These are phyloP conservation scores for Diaperis boleti DNA, from an alignment of 2,888 invertebrate genomes.

Conservation along the genomic window DNA sequence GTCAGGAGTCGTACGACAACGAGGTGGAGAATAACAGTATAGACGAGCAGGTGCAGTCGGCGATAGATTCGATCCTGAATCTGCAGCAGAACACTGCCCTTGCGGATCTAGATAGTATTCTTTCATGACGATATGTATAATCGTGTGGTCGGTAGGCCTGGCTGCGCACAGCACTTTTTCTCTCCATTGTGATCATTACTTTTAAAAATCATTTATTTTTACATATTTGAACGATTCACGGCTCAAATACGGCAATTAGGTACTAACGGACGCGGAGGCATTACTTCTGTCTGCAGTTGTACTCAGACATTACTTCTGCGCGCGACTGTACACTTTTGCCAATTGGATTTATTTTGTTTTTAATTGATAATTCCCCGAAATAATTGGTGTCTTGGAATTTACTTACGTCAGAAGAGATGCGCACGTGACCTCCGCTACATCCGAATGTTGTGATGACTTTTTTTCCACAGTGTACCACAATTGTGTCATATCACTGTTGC, in stretches of 20 bases:
- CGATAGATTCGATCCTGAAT: constrained; percentile 83
- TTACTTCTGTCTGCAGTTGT: background rate
- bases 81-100: constrained; percentile 69
- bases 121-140: constrained; percentile 65
- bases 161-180: constrained; percentile 26
- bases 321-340: background rate
- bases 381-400: constrained; percentile 12
- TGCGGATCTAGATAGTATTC: constrained; percentile 64
- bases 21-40: constrained; percentile 71
- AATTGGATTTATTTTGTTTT: background rate
- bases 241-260: constrained; percentile 32
- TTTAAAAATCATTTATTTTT: constrained; percentile 39
- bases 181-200: constrained; percentile 40
- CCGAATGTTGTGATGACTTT: constrained; percentile 2
- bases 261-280: constrained; percentile 1
- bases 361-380: background rate
- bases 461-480: constrained; percentile 42
- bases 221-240: constrained; percentile 17
- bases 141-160: constrained; percentile 5
- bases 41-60: constrained; percentile 83
- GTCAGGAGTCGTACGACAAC: constrained; percentile 46
- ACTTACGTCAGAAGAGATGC: constrained; percentile 1
- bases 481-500: constrained; percentile 35
- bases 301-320: background rate
- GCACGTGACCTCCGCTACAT: constrained; percentile 9